phyloP scores from a whole-genome alignment of 2,113 vertebrate species.

The Gobius niger region DNA sequence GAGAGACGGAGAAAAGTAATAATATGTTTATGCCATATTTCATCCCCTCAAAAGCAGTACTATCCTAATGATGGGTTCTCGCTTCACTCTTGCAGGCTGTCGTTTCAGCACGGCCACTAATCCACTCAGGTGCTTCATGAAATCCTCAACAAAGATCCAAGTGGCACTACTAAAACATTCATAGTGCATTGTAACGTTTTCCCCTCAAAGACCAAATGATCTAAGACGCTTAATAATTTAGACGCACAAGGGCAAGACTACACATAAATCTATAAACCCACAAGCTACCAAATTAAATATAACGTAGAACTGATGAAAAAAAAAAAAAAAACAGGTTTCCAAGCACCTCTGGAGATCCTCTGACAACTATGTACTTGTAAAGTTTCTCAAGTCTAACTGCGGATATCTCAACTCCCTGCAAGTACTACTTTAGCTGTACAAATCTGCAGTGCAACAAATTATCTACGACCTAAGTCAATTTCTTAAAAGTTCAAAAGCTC shows the following conservation, averaged over 20 bases:
- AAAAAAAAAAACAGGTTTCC: constrained; percentile 48
- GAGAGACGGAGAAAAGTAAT: no score
- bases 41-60: not conserved
- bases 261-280: not conserved
- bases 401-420: constrained; percentile 57
- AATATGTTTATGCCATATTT: not conserved
- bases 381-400: constrained; percentile 54
- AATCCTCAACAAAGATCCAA: constrained; percentile 12
- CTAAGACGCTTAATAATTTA: constrained; percentile 21
- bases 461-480: not conserved
- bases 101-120: constrained; percentile 2
- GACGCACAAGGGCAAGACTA: constrained; percentile 13
- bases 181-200: not conserved
- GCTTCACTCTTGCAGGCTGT: constrained; percentile 13
- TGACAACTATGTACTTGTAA: constrained; percentile 34
- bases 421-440: constrained; percentile 50
- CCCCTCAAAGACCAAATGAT: constrained; percentile 20
- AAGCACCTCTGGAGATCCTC: constrained; percentile 45
- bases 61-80: constrained; percentile 7
- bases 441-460: constrained; percentile 17
- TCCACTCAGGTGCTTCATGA: not conserved
- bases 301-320: constrained; percentile 45
- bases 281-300: constrained; percentile 30
- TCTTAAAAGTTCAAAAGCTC: not conserved
- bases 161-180: constrained; percentile 13